Conservation (phyloP, 2,113 vertebrate species). For the Nerophis lumbriciformis region DNA sequence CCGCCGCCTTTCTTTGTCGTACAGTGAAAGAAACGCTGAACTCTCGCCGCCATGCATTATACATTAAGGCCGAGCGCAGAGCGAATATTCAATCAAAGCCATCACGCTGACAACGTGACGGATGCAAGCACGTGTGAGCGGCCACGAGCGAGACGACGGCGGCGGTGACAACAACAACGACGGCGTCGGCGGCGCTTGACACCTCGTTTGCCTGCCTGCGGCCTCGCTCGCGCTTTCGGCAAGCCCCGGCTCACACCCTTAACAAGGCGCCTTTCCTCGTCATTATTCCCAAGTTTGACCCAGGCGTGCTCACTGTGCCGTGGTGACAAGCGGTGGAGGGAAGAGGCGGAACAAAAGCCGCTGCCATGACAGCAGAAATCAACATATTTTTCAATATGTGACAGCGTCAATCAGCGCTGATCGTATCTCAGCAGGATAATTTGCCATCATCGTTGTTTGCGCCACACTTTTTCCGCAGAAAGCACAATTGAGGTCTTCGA, state of each 20-base stretch:
- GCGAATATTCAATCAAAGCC: constrained; percentile 54
- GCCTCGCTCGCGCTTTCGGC: constrained; percentile 32
- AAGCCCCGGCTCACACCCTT: constrained; percentile 23
- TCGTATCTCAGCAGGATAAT: too few species aligned
- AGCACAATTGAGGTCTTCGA: too few species aligned
- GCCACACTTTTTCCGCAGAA: too few species aligned
- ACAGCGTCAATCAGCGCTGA: too few species aligned
- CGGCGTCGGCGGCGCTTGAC: constrained; percentile 23
- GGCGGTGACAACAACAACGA: neutral
- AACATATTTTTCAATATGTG: too few species aligned
- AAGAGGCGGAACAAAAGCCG: too few species aligned
- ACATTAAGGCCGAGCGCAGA: constrained; percentile 26
- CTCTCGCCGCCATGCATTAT: constrained; percentile 12
- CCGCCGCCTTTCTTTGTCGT: constrained; percentile 7
- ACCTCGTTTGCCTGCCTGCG: constrained; percentile 52
- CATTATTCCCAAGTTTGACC: constrained; percentile 37
- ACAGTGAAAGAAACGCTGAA: constrained; percentile 14
- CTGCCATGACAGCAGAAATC: too few species aligned
- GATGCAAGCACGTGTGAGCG: constrained; percentile 49
- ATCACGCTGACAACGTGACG: constrained; percentile 47
- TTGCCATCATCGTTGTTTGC: too few species aligned
- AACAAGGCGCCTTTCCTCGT: constrained; percentile 37
- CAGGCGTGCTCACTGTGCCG: neutral
- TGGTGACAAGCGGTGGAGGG: neutral
- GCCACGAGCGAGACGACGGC: constrained; percentile 51